phyloP scores from a whole-genome alignment of 2,888 invertebrate species.

The Watsonalla cultraria region DNA sequence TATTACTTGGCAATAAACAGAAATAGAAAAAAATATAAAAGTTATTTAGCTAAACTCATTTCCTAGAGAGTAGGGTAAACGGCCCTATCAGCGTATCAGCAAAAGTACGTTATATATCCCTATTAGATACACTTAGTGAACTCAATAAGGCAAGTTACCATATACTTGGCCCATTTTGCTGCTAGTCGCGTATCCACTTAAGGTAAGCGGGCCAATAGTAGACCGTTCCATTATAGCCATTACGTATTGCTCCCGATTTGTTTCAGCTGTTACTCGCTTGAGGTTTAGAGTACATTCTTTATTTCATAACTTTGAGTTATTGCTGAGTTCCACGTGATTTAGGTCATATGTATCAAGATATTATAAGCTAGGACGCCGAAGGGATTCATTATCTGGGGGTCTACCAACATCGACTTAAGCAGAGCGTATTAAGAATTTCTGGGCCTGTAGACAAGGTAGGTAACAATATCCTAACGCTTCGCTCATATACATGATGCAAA shows the following conservation, averaged over 20 bases:
- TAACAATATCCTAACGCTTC: too few relatives aligned
- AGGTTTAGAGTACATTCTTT: constrained; percentile 55
- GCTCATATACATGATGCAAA: too few relatives aligned
- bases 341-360: constrained; percentile 10
- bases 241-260: constrained; percentile 51
- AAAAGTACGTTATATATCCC: constrained; percentile 12
- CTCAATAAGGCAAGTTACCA: constrained; percentile 12
- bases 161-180: constrained; percentile 24
- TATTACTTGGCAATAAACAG: not conserved
- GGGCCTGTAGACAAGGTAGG: too few relatives aligned
- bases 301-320: constrained; percentile 56
- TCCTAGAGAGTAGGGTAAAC: constrained; percentile 9
- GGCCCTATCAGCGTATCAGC: constrained; percentile 9
- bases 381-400: too few relatives aligned
- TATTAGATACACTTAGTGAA: constrained; percentile 21
- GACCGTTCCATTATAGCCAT: constrained; percentile 47
- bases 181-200: constrained; percentile 49
- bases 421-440: too few relatives aligned
- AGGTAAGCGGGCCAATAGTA: constrained; percentile 44
- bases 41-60: constrained; percentile 2
- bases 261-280: constrained; percentile 54
- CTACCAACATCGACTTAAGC: too few relatives aligned
- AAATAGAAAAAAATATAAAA: not conserved
- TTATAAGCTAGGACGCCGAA: too few relatives aligned
- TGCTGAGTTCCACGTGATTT: constrained; percentile 26